Evolutionary conservation across 2,888 invertebrate species (phyloP).

Genomic region (Melinaea marsaeus): DNA sequence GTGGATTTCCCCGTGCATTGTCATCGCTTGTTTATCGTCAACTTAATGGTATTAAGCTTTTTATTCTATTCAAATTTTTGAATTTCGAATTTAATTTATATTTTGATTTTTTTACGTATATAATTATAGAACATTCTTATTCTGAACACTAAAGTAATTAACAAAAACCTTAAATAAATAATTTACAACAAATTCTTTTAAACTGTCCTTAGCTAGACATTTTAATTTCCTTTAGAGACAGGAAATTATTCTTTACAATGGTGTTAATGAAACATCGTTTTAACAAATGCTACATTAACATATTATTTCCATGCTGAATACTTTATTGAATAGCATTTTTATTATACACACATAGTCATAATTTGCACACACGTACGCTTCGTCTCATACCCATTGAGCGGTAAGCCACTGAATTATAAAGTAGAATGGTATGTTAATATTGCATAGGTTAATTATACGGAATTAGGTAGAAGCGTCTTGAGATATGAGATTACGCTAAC

Average conservation of each 20-base stretch:
- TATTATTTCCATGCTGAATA: not conserved
- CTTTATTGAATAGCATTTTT: too few species aligned
- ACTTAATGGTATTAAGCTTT: slow-evolving; percentile 75
- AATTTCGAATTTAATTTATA: slow-evolving; percentile 6
- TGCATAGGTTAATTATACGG: slow-evolving; percentile 45
- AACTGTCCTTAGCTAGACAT: slow-evolving; percentile 4
- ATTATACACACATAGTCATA: not conserved
- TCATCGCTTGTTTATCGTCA: slow-evolving; percentile 73
- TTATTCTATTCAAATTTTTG: slow-evolving; percentile 42
- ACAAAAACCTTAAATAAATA: not conserved
- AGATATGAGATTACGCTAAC: slow-evolving; percentile 27
- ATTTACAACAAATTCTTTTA: too few species aligned
- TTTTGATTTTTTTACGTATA: not conserved
- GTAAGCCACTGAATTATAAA: slow-evolving; percentile 28
- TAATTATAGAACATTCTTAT: not conserved
- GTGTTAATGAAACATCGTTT: slow-evolving; percentile 21
- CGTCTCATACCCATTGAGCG: slow-evolving; percentile 1
- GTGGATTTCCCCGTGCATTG: slow-evolving; percentile 74
- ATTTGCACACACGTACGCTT: not conserved
- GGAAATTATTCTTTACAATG: slow-evolving; percentile 17
- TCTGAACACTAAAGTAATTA: not conserved
- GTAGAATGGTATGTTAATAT: slow-evolving; percentile 38
- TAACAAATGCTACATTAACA: not conserved
- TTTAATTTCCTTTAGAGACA: slow-evolving; percentile 30
- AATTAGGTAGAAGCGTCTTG: slow-evolving; percentile 36